Percentiles rank a stretch among this genome's conserved stretches.
Evolutionary conservation across 2,797 vertebrate genomes (phyloP).

Genomic region (Rousettus madagascariensis): DNA sequence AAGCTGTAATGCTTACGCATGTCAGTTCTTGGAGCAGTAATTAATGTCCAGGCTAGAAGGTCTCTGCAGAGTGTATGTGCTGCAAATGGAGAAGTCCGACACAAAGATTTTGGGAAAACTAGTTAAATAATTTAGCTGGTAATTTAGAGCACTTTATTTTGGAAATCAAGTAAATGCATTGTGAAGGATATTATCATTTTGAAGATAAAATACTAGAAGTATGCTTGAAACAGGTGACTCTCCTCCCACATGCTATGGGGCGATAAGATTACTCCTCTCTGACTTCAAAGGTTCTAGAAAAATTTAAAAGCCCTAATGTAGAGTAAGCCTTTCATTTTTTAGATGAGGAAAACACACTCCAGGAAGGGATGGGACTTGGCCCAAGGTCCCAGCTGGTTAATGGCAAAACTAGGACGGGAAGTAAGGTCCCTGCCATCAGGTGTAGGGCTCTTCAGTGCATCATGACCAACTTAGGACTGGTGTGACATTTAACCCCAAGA

Average conservation of each 20-base stretch:
- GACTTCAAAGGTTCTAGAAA: neutral
- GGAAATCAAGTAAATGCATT: neutral
- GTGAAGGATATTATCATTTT: neutral
- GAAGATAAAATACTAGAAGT: slow-evolving; percentile 7
- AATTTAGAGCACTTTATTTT: neutral
- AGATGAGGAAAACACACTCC: neutral
- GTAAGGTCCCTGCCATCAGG: neutral
- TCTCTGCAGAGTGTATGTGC: fast-evolving
- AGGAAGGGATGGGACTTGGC: neutral
- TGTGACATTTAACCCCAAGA: neutral
- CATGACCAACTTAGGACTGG: neutral
- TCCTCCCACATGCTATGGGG: neutral
- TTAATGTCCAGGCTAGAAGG: too few species aligned
- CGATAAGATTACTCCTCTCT: neutral
- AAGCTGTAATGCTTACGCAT: fast-evolving
- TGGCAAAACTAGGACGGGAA: neutral
- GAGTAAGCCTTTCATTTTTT: neutral
- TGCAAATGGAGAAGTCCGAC: neutral
- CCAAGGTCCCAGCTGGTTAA: neutral
- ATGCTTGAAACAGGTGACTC: neutral
- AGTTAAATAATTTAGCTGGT: neutral
- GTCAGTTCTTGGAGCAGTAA: fast-evolving
- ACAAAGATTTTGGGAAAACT: neutral
- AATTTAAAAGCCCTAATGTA: neutral
- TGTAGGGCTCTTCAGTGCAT: neutral